Evolutionary conservation across 2,888 invertebrate genomes (phyloP).

Genomic region (Deroplatys truncata): DNA sequence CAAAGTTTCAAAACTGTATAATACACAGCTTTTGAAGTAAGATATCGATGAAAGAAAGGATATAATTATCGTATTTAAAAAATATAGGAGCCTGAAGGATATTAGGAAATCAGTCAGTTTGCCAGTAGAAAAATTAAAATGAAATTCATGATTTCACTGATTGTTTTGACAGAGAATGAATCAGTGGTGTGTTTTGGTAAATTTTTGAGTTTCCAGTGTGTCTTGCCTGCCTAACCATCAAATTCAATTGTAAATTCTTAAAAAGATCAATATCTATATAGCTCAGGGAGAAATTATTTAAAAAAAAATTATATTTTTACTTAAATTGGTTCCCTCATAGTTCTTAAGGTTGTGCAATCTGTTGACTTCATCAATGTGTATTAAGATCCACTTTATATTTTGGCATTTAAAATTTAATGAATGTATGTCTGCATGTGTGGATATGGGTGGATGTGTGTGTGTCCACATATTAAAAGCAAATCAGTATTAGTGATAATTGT

Average conservation of each 20-base stretch:
- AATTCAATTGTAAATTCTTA: background rate
- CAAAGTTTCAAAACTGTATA: constrained; percentile 13
- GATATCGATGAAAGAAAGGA: background rate
- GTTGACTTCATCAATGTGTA: background rate
- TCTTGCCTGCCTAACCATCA: background rate
- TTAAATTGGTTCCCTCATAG: background rate
- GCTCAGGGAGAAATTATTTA: background rate
- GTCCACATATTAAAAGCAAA: background rate
- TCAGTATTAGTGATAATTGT: background rate
- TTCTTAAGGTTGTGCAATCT: background rate
- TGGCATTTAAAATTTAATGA: background rate
- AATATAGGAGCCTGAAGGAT: background rate
- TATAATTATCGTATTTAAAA: background rate
- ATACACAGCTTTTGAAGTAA: constrained; percentile 14
- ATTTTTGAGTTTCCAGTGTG: background rate
- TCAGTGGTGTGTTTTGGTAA: background rate
- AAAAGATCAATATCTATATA: background rate
- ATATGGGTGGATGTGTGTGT: background rate
- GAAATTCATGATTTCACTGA: background rate
- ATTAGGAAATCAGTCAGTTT: background rate
- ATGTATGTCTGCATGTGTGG: background rate
- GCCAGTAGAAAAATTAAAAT: background rate
- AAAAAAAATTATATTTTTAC: background rate
- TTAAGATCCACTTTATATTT: background rate
- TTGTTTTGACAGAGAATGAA: background rate